Conservation (phyloP, 2,113 vertebrate species). For the Gobiocypris rarus region DNA sequence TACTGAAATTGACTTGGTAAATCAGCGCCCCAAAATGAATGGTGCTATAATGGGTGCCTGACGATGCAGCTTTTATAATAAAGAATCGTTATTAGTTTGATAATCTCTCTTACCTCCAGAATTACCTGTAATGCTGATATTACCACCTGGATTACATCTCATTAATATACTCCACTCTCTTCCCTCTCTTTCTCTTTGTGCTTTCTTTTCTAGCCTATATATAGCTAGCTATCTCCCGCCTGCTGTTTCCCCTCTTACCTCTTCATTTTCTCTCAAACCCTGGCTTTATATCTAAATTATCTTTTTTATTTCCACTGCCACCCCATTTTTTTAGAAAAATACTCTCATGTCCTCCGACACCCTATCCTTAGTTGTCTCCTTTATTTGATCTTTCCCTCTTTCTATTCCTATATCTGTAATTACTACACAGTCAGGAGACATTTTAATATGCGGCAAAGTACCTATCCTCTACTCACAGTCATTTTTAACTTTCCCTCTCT, state of each 20-base stretch:
- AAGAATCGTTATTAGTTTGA: slow-evolving; percentile 73
- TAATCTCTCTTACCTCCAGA: slow-evolving; percentile 59
- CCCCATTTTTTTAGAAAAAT: background rate
- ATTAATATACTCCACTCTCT: slow-evolving; percentile 30
- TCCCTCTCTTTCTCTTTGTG: background rate
- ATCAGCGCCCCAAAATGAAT: background rate
- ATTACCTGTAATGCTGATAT: slow-evolving; percentile 38
- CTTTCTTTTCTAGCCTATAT: background rate
- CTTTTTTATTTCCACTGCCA: slow-evolving; percentile 51
- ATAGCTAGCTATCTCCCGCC: background rate
- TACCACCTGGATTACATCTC: slow-evolving; percentile 26
- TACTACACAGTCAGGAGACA: slow-evolving; percentile 53
- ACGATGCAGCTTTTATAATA: slow-evolving; percentile 60
- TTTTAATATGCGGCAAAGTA: slow-evolving; percentile 56
- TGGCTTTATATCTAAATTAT: background rate
- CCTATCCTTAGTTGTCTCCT: background rate
- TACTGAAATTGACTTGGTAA: background rate
- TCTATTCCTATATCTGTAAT: slow-evolving; percentile 58
- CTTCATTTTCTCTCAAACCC: slow-evolving; percentile 35
- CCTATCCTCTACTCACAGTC: slow-evolving; percentile 47
- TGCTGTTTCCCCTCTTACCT: slow-evolving; percentile 37
- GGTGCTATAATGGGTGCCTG: slow-evolving; percentile 50
- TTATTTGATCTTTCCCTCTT: slow-evolving; percentile 16
- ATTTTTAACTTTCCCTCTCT: slow-evolving; percentile 55
- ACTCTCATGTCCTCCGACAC: slow-evolving; percentile 3